phyloP scores from a whole-genome alignment of 2,888 invertebrate genomes.

The Parnassius mnemosyne region DNA sequence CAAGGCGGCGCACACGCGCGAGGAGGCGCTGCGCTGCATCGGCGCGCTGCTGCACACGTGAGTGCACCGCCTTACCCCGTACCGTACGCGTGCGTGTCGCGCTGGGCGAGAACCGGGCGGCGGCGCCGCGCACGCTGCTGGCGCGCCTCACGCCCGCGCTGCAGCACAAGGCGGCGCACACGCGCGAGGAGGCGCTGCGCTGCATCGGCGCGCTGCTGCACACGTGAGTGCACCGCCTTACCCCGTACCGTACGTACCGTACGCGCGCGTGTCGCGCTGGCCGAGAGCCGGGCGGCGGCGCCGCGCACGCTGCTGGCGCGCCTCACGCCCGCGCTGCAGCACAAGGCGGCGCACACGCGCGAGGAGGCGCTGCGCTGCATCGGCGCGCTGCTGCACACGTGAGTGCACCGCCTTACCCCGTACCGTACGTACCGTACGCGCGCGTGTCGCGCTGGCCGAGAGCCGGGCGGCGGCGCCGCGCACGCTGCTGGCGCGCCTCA shows the following conservation, averaged over 20 bases:
- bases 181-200: too few relatives aligned
- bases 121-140: too few relatives aligned
- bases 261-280: conserved; percentile 56
- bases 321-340: conserved; percentile 82
- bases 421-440: conserved; percentile 16
- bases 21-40: too few relatives aligned
- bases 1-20: conserved; percentile 62
- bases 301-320: conserved; percentile 63
- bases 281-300: conserved; percentile 52
- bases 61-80: too few relatives aligned
- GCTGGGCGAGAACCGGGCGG: conserved; percentile 30
- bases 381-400: conserved; percentile 91
- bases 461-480: conserved; percentile 57
- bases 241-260: too few relatives aligned
- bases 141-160: conserved; percentile 66
- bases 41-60: too few relatives aligned
- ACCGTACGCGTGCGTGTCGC: conserved; percentile 48
- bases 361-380: conserved; percentile 93
- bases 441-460: conserved; percentile 59
- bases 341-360: conserved; percentile 95
- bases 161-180: conserved; percentile 82
- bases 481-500: conserved; percentile 61
- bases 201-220: too few relatives aligned
- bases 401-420: conserved; percentile 48
- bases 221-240: too few relatives aligned